phyloP scores from a whole-genome alignment of 2,888 invertebrate species.

The Apoderus coryli region DNA sequence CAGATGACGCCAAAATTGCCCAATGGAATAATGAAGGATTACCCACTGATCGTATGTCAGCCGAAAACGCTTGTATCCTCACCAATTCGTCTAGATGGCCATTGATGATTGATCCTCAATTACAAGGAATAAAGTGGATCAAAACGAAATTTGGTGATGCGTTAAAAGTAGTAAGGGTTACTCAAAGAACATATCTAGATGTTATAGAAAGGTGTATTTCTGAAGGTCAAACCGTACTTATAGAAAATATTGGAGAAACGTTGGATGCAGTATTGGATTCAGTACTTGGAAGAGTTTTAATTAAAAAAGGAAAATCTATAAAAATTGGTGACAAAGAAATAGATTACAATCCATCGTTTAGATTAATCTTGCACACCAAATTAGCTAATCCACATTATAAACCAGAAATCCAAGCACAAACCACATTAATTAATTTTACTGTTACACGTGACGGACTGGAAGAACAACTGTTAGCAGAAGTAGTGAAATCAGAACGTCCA shows the following conservation, averaged over 20 bases:
- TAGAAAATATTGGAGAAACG: slow-evolving; percentile 82
- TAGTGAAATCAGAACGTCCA: slow-evolving; percentile 84
- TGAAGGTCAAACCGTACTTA: slow-evolving; percentile 59
- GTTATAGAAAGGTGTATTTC: slow-evolving; percentile 50
- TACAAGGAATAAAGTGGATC: slow-evolving; percentile 85
- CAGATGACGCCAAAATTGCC: slow-evolving; percentile 85
- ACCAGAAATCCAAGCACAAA: slow-evolving; percentile 93
- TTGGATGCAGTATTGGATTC: slow-evolving; percentile 87
- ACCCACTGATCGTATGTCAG: slow-evolving; percentile 85
- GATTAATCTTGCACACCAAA: slow-evolving; percentile 81
- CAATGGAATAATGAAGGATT: slow-evolving; percentile 90
- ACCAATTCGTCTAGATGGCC: slow-evolving; percentile 86
- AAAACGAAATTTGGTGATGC: slow-evolving; percentile 67
- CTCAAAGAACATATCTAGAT: slow-evolving; percentile 72
- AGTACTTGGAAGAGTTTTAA: slow-evolving; percentile 70
- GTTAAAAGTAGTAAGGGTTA: slow-evolving; percentile 63
- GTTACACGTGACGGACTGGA: slow-evolving; percentile 86
- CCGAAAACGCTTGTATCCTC: slow-evolving; percentile 87
- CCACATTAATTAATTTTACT: slow-evolving; percentile 89
- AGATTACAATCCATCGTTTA: slow-evolving; percentile 70
- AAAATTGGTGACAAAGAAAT: slow-evolving; percentile 89
- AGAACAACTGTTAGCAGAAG: slow-evolving; percentile 84
- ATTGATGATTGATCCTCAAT: slow-evolving; percentile 86
- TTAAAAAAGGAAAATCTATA: slow-evolving; percentile 69
- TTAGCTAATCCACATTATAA: slow-evolving; percentile 92